These are phyloP conservation scores for Eupithecia subfuscata DNA, from an alignment of 2,888 invertebrate genomes.

Conservation along the genomic window DNA sequence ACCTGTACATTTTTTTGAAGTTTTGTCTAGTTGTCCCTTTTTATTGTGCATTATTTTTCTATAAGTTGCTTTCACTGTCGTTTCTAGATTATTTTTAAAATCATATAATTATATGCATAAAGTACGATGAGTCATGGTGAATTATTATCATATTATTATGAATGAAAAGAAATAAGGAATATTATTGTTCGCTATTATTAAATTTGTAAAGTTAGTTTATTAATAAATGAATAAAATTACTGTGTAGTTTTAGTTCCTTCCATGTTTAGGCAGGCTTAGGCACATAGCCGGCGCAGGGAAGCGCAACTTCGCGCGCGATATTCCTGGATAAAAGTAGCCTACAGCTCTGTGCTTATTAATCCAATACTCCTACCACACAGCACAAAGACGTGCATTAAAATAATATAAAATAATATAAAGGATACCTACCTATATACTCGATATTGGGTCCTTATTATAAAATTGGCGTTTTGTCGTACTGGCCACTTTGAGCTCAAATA, in stretches of 20 bases:
- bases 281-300: not conserved
- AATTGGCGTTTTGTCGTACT: too few species aligned
- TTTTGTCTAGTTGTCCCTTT: constrained; percentile 61
- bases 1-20: constrained; percentile 63
- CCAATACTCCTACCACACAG: too few species aligned
- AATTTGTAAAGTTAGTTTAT: constrained; percentile 85
- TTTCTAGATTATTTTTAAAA: constrained; percentile 82
- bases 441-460: too few species aligned
- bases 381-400: too few species aligned
- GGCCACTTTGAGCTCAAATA: too few species aligned
- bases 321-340: too few species aligned
- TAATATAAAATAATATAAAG: too few species aligned
- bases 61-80: constrained; percentile 83
- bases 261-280: not conserved
- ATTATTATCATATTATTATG: constrained; percentile 78
- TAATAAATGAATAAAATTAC: constrained; percentile 83
- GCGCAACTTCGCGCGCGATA: too few species aligned
- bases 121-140: constrained; percentile 80
- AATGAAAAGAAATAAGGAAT: constrained; percentile 84
- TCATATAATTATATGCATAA: constrained; percentile 83
- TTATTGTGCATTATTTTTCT: constrained; percentile 81
- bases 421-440: too few species aligned
- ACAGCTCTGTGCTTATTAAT: not conserved
- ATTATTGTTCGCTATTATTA: constrained; percentile 85
- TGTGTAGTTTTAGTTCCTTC: constrained; percentile 65